phyloP scores from a whole-genome alignment of 1,140 invertebrate species.

The Nixonia krombeini region DNA sequence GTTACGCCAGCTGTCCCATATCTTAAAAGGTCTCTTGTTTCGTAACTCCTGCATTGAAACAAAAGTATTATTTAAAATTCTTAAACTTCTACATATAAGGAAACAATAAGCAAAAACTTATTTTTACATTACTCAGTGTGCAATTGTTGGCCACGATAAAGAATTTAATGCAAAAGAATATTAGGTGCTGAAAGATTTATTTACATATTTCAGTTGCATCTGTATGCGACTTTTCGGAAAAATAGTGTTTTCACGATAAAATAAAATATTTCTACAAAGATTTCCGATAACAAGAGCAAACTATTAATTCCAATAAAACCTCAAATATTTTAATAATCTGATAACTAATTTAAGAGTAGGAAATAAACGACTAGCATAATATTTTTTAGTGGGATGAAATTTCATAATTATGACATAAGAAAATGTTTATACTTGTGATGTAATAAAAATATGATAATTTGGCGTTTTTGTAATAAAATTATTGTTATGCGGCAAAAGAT shows the following conservation, averaged over 20 bases:
- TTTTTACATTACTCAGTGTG: not conserved
- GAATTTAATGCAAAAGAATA: no score
- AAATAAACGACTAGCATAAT: no score
- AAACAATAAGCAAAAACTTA: not conserved
- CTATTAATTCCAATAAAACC: conserved; percentile 2
- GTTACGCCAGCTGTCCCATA: conserved; percentile 96
- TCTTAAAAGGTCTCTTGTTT: conserved; percentile 96
- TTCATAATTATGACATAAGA: no score
- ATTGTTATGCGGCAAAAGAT: no score
- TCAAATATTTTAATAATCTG: conserved; percentile 11
- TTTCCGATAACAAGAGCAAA: conserved; percentile 5
- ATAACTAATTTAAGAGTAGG: not conserved
- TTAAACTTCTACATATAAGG: not conserved
- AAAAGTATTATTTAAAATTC: conserved; percentile 12
- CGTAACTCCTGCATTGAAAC: conserved; percentile 82
- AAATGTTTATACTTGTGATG: no score
- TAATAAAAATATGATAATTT: not conserved
- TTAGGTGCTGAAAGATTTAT: no score
- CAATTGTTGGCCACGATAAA: no score
- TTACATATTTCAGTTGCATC: not conserved
- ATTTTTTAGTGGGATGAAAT: no score
- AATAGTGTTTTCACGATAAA: not conserved
- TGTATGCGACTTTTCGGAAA: not conserved
- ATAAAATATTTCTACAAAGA: not conserved
- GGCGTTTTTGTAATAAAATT: no score